Evolutionary conservation across 2,113 vertebrate species (phyloP), one percentile per base, ranked within the genome.

Genomic region (Canis aureus): DNA sequence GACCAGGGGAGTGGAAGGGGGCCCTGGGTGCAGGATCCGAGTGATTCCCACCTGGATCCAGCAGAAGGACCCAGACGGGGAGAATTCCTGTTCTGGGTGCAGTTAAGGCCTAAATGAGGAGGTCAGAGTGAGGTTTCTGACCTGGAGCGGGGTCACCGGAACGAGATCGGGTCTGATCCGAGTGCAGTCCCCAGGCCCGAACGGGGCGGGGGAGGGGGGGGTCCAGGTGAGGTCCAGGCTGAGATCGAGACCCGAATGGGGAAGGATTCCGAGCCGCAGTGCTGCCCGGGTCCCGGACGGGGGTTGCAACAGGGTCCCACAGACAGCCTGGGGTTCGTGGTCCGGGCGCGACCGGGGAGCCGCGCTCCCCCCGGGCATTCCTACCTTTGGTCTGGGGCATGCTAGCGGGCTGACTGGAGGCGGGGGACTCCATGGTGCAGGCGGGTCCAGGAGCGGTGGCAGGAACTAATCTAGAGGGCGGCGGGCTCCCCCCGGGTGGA

Each of bases 381-480:
- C 94, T 98, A 98, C 98, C 98, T 98, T 98, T 98, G 89, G 98
- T n/a, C 69, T 64, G 83, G 38, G 98, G 95, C 78, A 96, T 32
- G 74, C 94, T 89, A 20, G 95, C 69, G 7, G 98, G 92, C 79
- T 94, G 97, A 64, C 64, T 94, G 9, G 97, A 43, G 64, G 97
- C 90, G 25, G 97, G 96, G 8, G 97, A 90, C 80, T 98, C 98
- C 97, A 98, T 98, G 57, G 94, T 80, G 86, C 87, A 32, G 62
- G 71, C 20, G 16, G 86, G 53, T 64, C 35, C 74, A 32, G 49
- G 67, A 51, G 55, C 59, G 49, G 80, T 27, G 32, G 38, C 17
- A 15, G 43, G 12, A 25, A 49, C 92, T 98, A 97, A 38, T 93
- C 95, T 3, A 97, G 79, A 73, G 94, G 78, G 25, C 73, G 11